Evolutionary conservation across 2,888 invertebrate species (phyloP), one percentile per base, ranked within the genome.

Genomic region (Torymus auratus): DNA sequence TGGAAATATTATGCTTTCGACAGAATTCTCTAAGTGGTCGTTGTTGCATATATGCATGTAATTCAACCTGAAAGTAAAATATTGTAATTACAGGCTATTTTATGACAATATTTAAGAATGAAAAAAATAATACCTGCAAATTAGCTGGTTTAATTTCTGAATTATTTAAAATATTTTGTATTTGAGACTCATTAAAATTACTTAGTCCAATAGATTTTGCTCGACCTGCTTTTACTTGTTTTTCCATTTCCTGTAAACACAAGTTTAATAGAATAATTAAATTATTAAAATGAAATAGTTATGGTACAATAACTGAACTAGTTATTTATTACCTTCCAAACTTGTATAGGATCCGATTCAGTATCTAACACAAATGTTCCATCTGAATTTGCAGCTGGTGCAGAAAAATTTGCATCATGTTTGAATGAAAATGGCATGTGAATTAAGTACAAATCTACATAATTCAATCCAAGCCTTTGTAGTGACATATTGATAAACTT

Each of bases 21-120:
- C 96, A 96, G 84, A 93, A 93, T 65, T 93, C 90, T 23, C 94
- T 91, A 71, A 96, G 88, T 17, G 93, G 91, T 80, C 91, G 90
- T 88, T 96, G 96, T 88, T 96, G 96, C 84, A 95, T 93, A 88
- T 95, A 94, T 0, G 95, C 94, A 86, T 96, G 96, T 71, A 96
- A 91, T 89, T 97, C 96, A 62, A 95, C 93, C 91, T 92, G 70
- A 28, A 3, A 11, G 17, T 53, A 56, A 62, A 15, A 15, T 67
- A 76, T 55, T 28, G 72, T 56, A 17, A 50, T 55, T 14, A 17
- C 17, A 14, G 50, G n/a, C 14, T 69, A 53, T 52, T 55, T 15
- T 74, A 60, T 15, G 28, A 55, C 11, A 23, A 71, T 53, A 15
- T 72, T 76, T 58, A 56, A n/a, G 56, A 14, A 55, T 7, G 28